Evolutionary conservation across 1,140 invertebrate genomes (phyloP), one percentile per base, ranked within the genome.

Genomic region (Trichonephila clavipes): DNA sequence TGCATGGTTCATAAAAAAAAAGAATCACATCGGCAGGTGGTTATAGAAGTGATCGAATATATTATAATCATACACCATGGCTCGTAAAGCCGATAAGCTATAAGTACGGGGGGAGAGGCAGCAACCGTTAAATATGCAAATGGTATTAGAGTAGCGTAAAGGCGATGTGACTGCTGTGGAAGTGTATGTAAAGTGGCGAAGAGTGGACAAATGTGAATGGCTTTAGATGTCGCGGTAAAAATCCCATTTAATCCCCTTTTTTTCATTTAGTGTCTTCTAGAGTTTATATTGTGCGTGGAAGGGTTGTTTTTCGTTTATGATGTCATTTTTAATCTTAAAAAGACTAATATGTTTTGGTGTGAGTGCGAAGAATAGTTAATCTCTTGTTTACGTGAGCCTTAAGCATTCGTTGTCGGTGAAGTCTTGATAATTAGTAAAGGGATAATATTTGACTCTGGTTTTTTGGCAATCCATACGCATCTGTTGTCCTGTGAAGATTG

Each of bases 31-130:
- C 16, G 62, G 16, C 72, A 77, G 72, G 72, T 77, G 72, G n/a
- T 77, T 77, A 4, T 77, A 16, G 72, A 77, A 77, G 34, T 77
- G 72, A 77, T 77, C 72, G 72, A 77, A 77, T 28, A 77, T 77
- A 24, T 16, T 77, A 77, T 77, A 77, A 77, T 77, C 34, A 77
- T 77, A 18, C 72, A 6, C 34, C n/a, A 2, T 62, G 28, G 28
- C 72, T 40, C 28, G 69, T 6, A 40, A 77, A 77, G 72, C 72
- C 3, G 72, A 77, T 77, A 77, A 77, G 72, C 72, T 77, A 14
- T 16, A 40, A 77, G 51, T 51, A 51, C 0, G 51, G 51, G 10
- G 51, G 7, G 10, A 7, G 51, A 0, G 7, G 18, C 24, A 6
- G 12, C 24, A n/a, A n/a, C 6, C 16, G 14, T 21, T 34, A 77